Evolutionary conservation across 2,888 invertebrate species (phyloP).

Genomic region (Clusia tigrina): DNA sequence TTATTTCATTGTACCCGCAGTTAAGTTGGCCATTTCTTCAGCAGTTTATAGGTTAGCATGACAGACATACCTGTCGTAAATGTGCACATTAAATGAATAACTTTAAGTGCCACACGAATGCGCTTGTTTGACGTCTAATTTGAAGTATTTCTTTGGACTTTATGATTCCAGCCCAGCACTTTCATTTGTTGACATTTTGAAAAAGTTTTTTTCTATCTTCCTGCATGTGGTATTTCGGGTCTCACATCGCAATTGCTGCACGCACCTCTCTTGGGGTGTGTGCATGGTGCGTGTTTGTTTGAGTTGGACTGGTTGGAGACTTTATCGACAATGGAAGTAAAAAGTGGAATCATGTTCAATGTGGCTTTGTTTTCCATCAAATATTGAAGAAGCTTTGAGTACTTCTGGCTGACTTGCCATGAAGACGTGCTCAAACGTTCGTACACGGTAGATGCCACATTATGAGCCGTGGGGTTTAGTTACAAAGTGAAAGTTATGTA

Average conservation of each 20-base stretch:
- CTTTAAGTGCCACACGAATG: neutral
- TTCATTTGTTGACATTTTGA: neutral
- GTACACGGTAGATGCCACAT: too few relatives aligned
- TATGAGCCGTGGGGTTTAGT: too few relatives aligned
- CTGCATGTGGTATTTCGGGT: too few relatives aligned
- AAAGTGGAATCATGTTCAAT: too few relatives aligned
- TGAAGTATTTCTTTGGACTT: neutral
- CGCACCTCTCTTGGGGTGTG: too few relatives aligned
- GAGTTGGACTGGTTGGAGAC: too few relatives aligned
- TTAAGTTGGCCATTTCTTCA: neutral
- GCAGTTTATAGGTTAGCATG: conserved; percentile 4
- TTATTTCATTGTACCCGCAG: too few relatives aligned
- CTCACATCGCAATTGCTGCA: neutral
- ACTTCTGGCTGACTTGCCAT: neutral
- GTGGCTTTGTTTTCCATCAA: too few relatives aligned
- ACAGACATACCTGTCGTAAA: neutral
- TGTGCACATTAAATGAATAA: neutral
- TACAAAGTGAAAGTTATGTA: conserved; percentile 55
- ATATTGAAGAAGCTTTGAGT: too few relatives aligned
- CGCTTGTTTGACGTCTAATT: neutral
- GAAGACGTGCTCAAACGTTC: neutral
- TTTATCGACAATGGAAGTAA: too few relatives aligned
- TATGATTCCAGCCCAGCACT: neutral
- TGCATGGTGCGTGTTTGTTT: neutral
- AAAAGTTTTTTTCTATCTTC: neutral